phyloP scores from a whole-genome alignment of 2,888 invertebrate species.

The Limenitis camilla region DNA sequence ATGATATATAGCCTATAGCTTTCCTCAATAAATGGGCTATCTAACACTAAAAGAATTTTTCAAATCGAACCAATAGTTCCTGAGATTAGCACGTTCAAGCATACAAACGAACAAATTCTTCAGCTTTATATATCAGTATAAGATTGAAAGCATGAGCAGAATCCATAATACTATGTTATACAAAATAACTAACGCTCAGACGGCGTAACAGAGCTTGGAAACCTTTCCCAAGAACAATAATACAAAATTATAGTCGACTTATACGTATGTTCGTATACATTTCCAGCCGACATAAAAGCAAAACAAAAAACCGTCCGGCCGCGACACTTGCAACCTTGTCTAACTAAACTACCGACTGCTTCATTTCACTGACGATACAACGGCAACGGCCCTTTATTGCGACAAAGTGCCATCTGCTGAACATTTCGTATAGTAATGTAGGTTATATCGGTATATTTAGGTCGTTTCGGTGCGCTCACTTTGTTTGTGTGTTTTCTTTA shows the following conservation, averaged over 20 bases:
- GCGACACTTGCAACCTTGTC: slow-evolving; percentile 53
- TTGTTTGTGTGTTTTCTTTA: slow-evolving; percentile 42
- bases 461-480: slow-evolving; percentile 40
- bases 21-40: too few relatives aligned
- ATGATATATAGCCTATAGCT: too few relatives aligned
- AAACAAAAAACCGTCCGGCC: slow-evolving; percentile 58
- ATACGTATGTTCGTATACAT: slow-evolving; percentile 47
- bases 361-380: slow-evolving; percentile 36
- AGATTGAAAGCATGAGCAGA: too few relatives aligned
- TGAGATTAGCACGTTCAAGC: too few relatives aligned
- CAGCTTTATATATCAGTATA: too few relatives aligned
- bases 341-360: slow-evolving; percentile 35
- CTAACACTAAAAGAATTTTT: too few relatives aligned
- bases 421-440: slow-evolving; percentile 42
- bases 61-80: too few relatives aligned
- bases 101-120: too few relatives aligned
- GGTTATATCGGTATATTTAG: slow-evolving; percentile 59
- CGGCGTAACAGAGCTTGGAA: slow-evolving; percentile 25
- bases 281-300: slow-evolving; percentile 59
- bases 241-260: slow-evolving; percentile 34
- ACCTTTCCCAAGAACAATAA: slow-evolving; percentile 44
- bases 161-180: slow-evolving; percentile 5
- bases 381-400: slow-evolving; percentile 34
- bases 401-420: slow-evolving; percentile 49
- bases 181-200: slow-evolving; percentile 16